A percentile compares a stretch with the other conserved stretches of the same genome.
These are phyloP conservation scores for Dissostichus mawsoni DNA, from an alignment of 2,113 vertebrate genomes.

Conservation along the genomic window DNA sequence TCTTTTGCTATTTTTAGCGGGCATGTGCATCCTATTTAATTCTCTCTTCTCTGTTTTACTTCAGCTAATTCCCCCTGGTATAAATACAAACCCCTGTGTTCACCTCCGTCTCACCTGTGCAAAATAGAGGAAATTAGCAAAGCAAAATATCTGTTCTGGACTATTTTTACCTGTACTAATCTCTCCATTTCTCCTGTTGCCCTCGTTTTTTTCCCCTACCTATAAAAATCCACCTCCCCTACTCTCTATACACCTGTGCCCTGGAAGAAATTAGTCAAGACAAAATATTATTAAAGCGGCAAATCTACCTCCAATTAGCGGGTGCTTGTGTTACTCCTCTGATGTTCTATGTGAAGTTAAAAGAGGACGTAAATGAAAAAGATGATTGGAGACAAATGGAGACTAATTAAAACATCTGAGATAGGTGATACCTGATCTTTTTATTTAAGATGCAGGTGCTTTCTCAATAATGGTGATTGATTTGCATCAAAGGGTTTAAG, in stretches of 20 bases:
- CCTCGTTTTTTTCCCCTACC: background rate
- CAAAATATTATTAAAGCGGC: conserved; percentile 71
- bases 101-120: conserved; percentile 11
- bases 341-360: conserved; percentile 69
- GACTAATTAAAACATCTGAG: conserved; percentile 64
- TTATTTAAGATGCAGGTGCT: background rate
- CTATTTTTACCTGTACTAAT: conserved; percentile 58
- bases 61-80: conserved; percentile 2
- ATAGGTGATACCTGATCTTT: conserved; percentile 26
- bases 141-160: conserved; percentile 35
- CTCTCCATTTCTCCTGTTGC: conserved; percentile 1
- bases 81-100: background rate
- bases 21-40: conserved; percentile 38
- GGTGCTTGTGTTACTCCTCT: conserved; percentile 60
- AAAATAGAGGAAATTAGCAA: conserved; percentile 49
- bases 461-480: conserved; percentile 3
- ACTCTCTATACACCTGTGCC: conserved; percentile 58
- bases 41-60: conserved; percentile 28
- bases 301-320: conserved; percentile 70
- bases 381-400: conserved; percentile 64
- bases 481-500: background rate
- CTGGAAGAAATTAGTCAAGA: conserved; percentile 68
- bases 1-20: conserved; percentile 42
- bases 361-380: conserved; percentile 42
- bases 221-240: conserved; percentile 14